These are phyloP conservation scores for Charaxes varanes DNA, from an alignment of 1,140 invertebrate species.

Conservation along the genomic window DNA sequence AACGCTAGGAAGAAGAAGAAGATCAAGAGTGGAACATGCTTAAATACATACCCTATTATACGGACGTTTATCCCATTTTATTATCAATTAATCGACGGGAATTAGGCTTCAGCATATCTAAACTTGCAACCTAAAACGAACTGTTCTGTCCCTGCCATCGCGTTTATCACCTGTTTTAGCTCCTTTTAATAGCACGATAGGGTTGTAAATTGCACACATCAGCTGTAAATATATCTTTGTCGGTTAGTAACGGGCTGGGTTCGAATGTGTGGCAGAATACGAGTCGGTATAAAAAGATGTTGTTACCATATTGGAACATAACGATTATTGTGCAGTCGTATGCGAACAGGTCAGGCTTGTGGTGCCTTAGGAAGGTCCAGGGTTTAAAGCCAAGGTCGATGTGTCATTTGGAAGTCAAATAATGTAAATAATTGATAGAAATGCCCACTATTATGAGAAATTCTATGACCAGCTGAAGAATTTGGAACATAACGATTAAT, in stretches of 20 bases:
- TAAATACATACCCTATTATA: not conserved
- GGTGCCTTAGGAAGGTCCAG: conserved; percentile 17
- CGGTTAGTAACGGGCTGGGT: conserved; percentile 30
- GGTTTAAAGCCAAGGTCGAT: conserved; percentile 22
- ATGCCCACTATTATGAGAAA: no score
- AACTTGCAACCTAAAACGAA: conserved; percentile 17
- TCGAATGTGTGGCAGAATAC: conserved; percentile 25
- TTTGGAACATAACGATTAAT: conserved; percentile 30
- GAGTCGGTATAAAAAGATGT: conserved; percentile 34
- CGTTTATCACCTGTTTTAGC: not conserved
- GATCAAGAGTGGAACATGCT: no score
- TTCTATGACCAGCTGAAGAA: no score
- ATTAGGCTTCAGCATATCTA: conserved; percentile 8
- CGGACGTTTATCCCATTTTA: conserved; percentile 3
- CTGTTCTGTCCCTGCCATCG: conserved; percentile 2
- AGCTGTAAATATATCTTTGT: conserved; percentile 13
- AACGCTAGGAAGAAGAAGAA: no score
- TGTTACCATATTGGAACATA: conserved; percentile 28
- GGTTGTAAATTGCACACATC: conserved; percentile 11
- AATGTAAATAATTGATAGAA: no score
- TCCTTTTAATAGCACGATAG: conserved; percentile 4
- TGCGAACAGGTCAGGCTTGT: conserved; percentile 19
- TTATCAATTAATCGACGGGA: conserved; percentile 1
- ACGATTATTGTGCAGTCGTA: conserved; percentile 30
- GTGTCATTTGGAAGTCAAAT: conserved; percentile 9